These are phyloP conservation scores for Drosophila pallidifrons DNA, from an alignment of 1,140 invertebrate genomes.

Conservation along the genomic window DNA sequence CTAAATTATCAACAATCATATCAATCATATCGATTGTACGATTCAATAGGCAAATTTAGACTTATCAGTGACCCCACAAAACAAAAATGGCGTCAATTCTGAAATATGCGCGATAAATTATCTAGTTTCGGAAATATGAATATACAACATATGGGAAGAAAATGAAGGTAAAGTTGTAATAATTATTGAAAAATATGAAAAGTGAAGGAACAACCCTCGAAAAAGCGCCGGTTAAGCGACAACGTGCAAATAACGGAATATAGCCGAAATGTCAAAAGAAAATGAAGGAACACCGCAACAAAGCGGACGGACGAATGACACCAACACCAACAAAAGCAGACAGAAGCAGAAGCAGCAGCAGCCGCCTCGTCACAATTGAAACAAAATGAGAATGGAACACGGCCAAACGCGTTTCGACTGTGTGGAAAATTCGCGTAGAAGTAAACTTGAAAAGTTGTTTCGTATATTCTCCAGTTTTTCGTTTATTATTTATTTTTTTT, in stretches of 20 bases:
- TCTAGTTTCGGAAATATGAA: neutral
- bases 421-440: slow-evolving; percentile 67
- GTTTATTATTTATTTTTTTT: slow-evolving; percentile 6
- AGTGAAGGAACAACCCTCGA: slow-evolving; percentile 65
- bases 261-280: slow-evolving; percentile 62
- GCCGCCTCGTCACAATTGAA: slow-evolving; percentile 15
- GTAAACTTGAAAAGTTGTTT: slow-evolving; percentile 74
- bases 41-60: slow-evolving; percentile 25
- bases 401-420: slow-evolving; percentile 26
- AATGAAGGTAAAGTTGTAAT: too few relatives aligned
- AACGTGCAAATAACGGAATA: slow-evolving; percentile 42
- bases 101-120: slow-evolving; percentile 1
- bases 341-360: slow-evolving; percentile 12
- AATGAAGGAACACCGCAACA: slow-evolving; percentile 27
- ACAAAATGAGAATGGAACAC: slow-evolving; percentile 45
- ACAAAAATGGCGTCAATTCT: slow-evolving; percentile 29
- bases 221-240: slow-evolving; percentile 69
- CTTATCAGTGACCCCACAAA: slow-evolving; percentile 20
- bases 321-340: slow-evolving; percentile 5
- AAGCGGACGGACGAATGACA: slow-evolving; percentile 16
- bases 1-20: slow-evolving; percentile 49
- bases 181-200: neutral
- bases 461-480: slow-evolving; percentile 21
- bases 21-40: slow-evolving; percentile 50
- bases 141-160: neutral